Base-by-base conservation (phyloP, 92 coral and sea anemone species). In the Palythoa caribaeorum region DNA sequence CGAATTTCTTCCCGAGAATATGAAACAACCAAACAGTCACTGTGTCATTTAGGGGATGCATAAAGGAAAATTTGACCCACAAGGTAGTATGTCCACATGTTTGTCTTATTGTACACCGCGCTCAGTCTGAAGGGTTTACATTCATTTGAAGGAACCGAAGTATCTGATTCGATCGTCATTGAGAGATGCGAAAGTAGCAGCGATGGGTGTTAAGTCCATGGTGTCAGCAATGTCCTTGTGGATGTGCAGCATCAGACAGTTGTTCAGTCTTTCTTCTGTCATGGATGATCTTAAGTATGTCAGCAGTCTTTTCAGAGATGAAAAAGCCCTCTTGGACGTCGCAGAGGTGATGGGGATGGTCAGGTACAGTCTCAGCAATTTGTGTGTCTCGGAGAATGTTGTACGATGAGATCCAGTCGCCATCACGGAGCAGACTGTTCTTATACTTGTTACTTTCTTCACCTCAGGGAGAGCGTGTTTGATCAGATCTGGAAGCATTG, bases 401-500 rank as follows among this genome's bases (percentile, higher is more conserved):
- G 66, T 59, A 14, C 66, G 20, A 59, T 59, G 66, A 14, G 66
- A 59, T 59, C 66, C 66, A 0, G 19, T 59, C 6, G 21, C 66
- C 66, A 59, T 59, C 66, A 59, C 66, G 66, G 66, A 59, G 66
- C 66, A 59, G 66, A 59, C 20, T 59, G 66, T 59, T 59, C 20
- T 59, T 17, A 59, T 59, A 59, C 66, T 59, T 59, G 66, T 59
- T 20, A 59, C 66, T 59, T 59, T 59, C 66, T 59, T 59, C 66
- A 59, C 66, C 14, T 15, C 66, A 59, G 66, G 66, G 19, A 59
- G 66, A 14, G 66, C 66, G 17, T 59, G 66, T 59, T 13, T 20
- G 66, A 59, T 59, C 66, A 59, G 66, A 59, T 59, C 66, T 20
- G 19, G 66, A 59, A 59, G 20, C 66, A 59, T 15, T 14, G 66